phyloP scores from a whole-genome alignment of 2,888 invertebrate species.

The Ceramica pisi region DNA sequence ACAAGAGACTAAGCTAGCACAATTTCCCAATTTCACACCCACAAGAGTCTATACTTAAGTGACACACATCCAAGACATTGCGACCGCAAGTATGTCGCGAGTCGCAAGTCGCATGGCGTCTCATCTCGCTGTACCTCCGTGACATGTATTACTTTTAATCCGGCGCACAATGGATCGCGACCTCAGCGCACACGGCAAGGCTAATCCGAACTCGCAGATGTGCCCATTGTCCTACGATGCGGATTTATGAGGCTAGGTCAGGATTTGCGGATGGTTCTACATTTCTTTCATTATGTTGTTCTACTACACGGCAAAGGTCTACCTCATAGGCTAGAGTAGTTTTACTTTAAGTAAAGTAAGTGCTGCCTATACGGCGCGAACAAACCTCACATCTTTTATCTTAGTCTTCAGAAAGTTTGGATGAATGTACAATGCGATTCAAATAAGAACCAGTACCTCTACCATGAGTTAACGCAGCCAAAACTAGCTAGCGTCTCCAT shows the following conservation, averaged over 20 bases:
- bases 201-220: conserved; percentile 74
- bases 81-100: conserved; percentile 10
- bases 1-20: background rate
- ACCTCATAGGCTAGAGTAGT: no score
- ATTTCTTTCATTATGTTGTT: no score
- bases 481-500: no score
- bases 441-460: no score
- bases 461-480: no score
- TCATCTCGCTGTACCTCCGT: conserved; percentile 53
- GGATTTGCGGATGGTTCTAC: conserved; percentile 20
- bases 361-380: no score
- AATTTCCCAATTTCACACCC: background rate
- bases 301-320: no score
- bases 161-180: conserved; percentile 75
- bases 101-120: conserved; percentile 23
- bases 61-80: conserved; percentile 23
- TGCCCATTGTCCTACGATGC: conserved; percentile 57
- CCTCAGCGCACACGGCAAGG: conserved; percentile 73
- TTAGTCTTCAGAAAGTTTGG: no score
- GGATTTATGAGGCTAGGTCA: conserved; percentile 5
- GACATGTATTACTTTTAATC: conserved; percentile 80
- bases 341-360: no score
- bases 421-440: no score
- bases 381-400: no score
- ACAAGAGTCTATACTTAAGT: conserved; percentile 1